Base-by-base conservation (phyloP, 2,888 invertebrate genomes). In the Drosophila prolongata region DNA sequence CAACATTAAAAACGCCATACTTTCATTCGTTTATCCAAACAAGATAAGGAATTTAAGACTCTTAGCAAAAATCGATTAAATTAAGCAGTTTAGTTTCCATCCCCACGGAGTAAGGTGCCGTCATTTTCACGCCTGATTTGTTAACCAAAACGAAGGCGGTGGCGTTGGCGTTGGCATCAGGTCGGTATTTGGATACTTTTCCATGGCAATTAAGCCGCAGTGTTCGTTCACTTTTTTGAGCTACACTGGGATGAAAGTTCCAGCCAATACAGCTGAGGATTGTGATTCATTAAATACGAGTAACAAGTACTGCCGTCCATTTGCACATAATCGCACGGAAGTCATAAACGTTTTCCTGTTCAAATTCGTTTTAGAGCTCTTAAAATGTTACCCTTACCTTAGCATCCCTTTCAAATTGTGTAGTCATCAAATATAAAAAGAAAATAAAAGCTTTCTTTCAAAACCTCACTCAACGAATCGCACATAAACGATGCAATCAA, bases 41-140 rank as follows among this genome's bases (percentile, higher is more conserved):
- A 67, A 75, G 75, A 75, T 75, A 55, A 75, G 75, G 67, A 75
- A 35, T 70, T 71, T 75, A 71, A 71, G 52, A 50, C 75, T 66
- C 75, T 38, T 38, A 47, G 37, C 46, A 27, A 75, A 75, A 75
- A 71, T 71, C 75, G 71, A 71, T 71, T 71, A 67, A 75, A 67
- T 75, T 66, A 75, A 75, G 69, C 56, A 75, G 71, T 75, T 75
- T 56, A 71, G 34, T 37, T 49, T 8, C 16, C 71, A 68, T 38
- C 35, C 72, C 54, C 19, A 3, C 13, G 35, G n/a, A 35, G 37
- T 11, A n/a, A 64, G 66, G 54, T 74, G 65, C 56, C 75, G 75
- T 75, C 68, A 71, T 71, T 71, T 75, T 71, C 75, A 75, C 71
- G 76, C 75, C 68, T 71, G 71, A 71, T 71, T 71, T 75, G 76